Base-by-base conservation (phyloP, 2,888 invertebrate species). In the Sminthurinus aureus region DNA sequence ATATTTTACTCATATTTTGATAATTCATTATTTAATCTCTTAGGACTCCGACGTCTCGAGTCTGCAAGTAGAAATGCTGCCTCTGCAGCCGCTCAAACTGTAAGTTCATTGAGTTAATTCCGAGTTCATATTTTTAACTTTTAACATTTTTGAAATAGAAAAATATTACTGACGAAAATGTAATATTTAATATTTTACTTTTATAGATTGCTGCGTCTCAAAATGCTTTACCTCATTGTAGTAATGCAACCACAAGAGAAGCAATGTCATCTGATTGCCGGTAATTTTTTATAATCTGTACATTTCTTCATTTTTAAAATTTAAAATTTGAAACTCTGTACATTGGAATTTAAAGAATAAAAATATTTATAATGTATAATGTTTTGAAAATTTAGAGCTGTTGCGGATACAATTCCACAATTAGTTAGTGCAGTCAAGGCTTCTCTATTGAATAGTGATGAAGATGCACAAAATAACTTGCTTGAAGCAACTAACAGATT, bases 61-160 rank as follows among this genome's bases (percentile, higher is more conserved):
- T 92, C 93, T 89, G 95, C 95, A 86, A 96, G 97, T 0, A 94
- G 95, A 86, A 95, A 95, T 88, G 96, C 96, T 0, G 95, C 96
- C 0, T 94, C 96, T 0, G 95, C 96, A 82, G 96, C 97, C 0
- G 97, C 96, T 0, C 98, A 98, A 26, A 80, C 79, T 20, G 77
- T 77, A 77, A 22, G 38, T 76, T 38, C 1, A 52, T 76, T 51
- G 90, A 95, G 97, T 89, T 58, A n/a, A n/a, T n/a, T n/a, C n/a
- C n/a, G n/a, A n/a, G n/a, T n/a, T n/a, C n/a, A n/a, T n/a, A n/a
- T n/a, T n/a, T n/a, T n/a, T n/a, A n/a, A n/a, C n/a, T n/a, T n/a
- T n/a, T n/a, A n/a, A n/a, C n/a, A n/a, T n/a, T n/a, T n/a, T n/a
- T n/a, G n/a, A n/a, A n/a, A n/a, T n/a, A n/a, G n/a, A n/a, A n/a